These are phyloP conservation scores for Drosophila neotestacea DNA, from an alignment of 2,888 invertebrate genomes.

Conservation along the genomic window DNA sequence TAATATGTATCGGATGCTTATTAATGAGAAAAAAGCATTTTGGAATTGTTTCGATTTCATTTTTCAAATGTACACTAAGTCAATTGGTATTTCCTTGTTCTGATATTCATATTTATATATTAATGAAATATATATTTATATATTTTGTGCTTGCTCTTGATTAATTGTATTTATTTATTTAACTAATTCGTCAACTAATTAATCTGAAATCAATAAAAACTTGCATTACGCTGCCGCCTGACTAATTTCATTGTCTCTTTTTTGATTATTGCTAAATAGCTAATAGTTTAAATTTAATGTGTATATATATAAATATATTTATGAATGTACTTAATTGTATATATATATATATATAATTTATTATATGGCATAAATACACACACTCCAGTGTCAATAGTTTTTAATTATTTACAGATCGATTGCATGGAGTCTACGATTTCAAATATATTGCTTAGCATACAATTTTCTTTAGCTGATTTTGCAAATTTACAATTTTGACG, in stretches of 20 bases:
- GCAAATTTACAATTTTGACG: constrained; percentile 72
- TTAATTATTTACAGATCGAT: constrained; percentile 55
- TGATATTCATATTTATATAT: constrained; percentile 33
- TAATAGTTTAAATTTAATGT: constrained; percentile 51
- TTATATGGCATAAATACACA: constrained; percentile 62
- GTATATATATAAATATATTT: constrained; percentile 31
- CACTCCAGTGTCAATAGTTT: constrained; percentile 47
- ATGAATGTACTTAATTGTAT: constrained; percentile 21
- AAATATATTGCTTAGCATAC: constrained; percentile 76
- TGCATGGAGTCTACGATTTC: constrained; percentile 54
- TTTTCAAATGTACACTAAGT: constrained; percentile 51
- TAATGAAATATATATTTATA: constrained; percentile 25
- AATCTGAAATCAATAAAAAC: constrained; percentile 57
- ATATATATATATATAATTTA: constrained; percentile 9
- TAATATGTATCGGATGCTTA: constrained; percentile 44
- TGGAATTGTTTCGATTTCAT: constrained; percentile 43
- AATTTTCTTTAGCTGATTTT: constrained; percentile 53
- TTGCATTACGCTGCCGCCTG: constrained; percentile 42
- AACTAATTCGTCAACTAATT: constrained; percentile 56
- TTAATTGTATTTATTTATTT: constrained; percentile 63
- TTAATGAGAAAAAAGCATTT: constrained; percentile 54
- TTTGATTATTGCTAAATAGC: constrained; percentile 76
- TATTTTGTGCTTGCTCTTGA: constrained; percentile 48
- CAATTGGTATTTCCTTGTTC: constrained; percentile 41
- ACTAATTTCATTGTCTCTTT: constrained; percentile 70